Evolutionary conservation across 2,888 invertebrate species (phyloP).

Genomic region (Drosophila borealis): DNA sequence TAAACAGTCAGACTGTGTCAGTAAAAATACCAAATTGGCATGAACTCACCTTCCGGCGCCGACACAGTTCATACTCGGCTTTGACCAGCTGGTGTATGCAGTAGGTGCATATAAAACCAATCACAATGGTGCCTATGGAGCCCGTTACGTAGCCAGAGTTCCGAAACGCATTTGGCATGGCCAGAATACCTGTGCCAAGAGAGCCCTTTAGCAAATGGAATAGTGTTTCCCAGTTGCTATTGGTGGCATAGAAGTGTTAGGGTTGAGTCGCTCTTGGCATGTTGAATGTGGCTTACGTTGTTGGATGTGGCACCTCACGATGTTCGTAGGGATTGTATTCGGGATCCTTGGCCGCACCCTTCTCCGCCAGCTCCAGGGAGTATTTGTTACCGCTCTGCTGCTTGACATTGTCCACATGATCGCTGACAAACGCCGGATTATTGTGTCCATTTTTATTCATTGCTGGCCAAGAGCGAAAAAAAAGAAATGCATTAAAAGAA

Average conservation of each 20-base stretch:
- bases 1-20: not conserved
- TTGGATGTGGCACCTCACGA: slow-evolving; percentile 89
- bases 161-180: slow-evolving; percentile 91
- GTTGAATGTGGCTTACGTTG: slow-evolving; percentile 87
- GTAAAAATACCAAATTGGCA: accelerated
- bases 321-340: slow-evolving; percentile 90
- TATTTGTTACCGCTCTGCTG: slow-evolving; percentile 65
- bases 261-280: not conserved
- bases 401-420: slow-evolving; percentile 77
- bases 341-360: slow-evolving; percentile 79
- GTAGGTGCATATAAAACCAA: slow-evolving; percentile 96
- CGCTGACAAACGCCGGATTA: slow-evolving; percentile 83
- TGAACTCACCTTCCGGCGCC: slow-evolving; percentile 84
- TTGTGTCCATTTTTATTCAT: slow-evolving; percentile 84
- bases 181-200: slow-evolving; percentile 96
- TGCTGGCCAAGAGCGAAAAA: slow-evolving; percentile 35
- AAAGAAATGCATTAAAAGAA: not conserved
- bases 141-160: slow-evolving; percentile 89
- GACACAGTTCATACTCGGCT: slow-evolving; percentile 87
- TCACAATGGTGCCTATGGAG: slow-evolving; percentile 91
- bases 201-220: slow-evolving; percentile 96
- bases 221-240: slow-evolving; percentile 93
- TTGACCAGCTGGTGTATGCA: slow-evolving; percentile 94
- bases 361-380: slow-evolving; percentile 83
- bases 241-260: not conserved